A percentile compares a stretch with the other conserved stretches of the same genome.
Conservation (phyloP, 2,113 vertebrate genomes). For the Neodon shergylaensis region DNA sequence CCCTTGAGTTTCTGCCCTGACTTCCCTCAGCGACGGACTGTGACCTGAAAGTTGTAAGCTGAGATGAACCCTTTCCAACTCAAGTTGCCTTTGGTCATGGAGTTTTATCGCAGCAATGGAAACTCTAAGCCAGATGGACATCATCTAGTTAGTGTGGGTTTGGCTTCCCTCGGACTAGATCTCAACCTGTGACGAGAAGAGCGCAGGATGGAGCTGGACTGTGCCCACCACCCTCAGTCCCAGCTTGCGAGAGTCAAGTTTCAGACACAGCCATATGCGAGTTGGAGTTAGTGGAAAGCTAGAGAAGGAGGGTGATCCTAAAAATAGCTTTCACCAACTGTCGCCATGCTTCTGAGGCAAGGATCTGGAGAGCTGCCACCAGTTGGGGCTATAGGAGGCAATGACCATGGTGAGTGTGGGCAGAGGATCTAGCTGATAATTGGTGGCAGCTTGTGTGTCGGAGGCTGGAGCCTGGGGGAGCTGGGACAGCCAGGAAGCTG, state of each 20-base stretch:
- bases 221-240: neutral
- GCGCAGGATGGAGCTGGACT: neutral
- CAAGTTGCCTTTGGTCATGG: neutral
- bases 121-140: neutral
- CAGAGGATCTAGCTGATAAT: neutral
- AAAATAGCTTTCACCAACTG: slow-evolving; percentile 70
- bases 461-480: neutral
- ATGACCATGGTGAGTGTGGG: neutral
- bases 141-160: neutral
- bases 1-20: neutral
- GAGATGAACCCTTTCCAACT: too few species aligned
- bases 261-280: slow-evolving; percentile 39
- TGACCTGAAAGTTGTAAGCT: neutral
- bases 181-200: neutral
- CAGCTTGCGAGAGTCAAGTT: neutral
- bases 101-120: too few species aligned
- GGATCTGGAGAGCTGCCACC: neutral
- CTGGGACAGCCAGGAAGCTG: neutral
- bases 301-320: slow-evolving; percentile 50
- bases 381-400: neutral
- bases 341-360: neutral
- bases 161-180: neutral
- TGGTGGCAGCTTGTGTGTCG: neutral
- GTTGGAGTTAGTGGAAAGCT: slow-evolving; percentile 56
- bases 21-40: neutral